These are phyloP conservation scores for Picathartes gymnocephalus DNA, from an alignment of 2,113 vertebrate species.

Conservation along the genomic window DNA sequence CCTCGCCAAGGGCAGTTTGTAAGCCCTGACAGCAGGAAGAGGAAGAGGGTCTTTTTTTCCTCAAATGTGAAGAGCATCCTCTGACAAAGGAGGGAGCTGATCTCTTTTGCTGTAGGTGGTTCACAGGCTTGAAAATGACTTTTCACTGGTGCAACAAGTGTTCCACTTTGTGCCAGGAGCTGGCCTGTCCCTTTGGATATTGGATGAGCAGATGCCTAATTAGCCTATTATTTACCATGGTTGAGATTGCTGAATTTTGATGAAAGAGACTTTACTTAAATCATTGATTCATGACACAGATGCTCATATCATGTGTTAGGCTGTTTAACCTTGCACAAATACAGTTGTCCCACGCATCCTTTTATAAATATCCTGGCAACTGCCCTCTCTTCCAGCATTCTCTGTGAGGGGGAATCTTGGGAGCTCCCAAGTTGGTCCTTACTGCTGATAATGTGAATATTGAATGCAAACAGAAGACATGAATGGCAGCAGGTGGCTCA, in stretches of 20 bases:
- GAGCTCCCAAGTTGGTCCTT: neutral
- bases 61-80: neutral
- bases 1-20: neutral
- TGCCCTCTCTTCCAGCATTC: neutral
- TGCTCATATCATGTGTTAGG: constrained; percentile 27
- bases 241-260: constrained; percentile 68
- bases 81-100: neutral
- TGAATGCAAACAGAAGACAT: constrained; percentile 1
- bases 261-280: constrained; percentile 64
- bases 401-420: neutral
- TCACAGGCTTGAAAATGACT: constrained; percentile 20
- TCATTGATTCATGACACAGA: constrained; percentile 61
- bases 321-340: constrained; percentile 64
- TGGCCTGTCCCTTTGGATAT: constrained; percentile 62
- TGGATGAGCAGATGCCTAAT: constrained; percentile 74
- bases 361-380: constrained; percentile 24
- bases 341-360: neutral
- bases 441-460: neutral
- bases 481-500: neutral
- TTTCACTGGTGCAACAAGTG: constrained; percentile 59
- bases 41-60: neutral
- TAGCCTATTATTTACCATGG: constrained; percentile 69
- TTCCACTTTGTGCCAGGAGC: constrained; percentile 61
- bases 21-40: neutral
- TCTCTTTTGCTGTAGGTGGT: neutral